Evolutionary conservation across 2,113 vertebrate species (phyloP), one percentile per base, ranked within the genome.

Genomic region (Probosciger aterrimus): DNA sequence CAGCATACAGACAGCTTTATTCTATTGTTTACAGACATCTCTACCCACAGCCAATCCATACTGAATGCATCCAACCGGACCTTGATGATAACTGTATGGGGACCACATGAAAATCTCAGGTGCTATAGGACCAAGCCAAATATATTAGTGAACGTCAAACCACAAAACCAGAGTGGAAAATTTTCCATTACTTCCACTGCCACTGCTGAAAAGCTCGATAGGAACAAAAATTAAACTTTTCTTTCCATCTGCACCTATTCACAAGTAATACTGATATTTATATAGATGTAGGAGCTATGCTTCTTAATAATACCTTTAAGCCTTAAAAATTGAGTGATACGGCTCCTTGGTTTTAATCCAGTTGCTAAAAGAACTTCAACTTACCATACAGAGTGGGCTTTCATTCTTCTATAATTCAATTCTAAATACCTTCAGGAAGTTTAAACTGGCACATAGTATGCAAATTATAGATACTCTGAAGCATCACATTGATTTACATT

Each of bases 371-470:
- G 23, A 75, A 83, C 28, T 18, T 74, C 44, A 46, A 50, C 31
- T 71, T 95, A 31, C 24, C 64, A 43, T 43, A 77, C 20, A 67
- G 65, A 88, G 95, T 53, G 39, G 62, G 44, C 44, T 85, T 75
- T 77, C 17, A 18, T 90, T 75, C 60, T 78, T 83, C 81, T 83
- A 50, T 87, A 95, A 93, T 95, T 96, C 73, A 95, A 75, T 47
- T 86, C 95, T 93, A 92, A 96, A 96, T 93, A 92, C 47, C 31
- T 94, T 39, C 37, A 96, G 86, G 73, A 97, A 86, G 63, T 67
- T 90, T 86, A 74, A 88, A 90, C 55, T 90, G 55, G 69, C 28
- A 91, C 6, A 86, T 68, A 87, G 87, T 78, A 96, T 81, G 81
- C 57, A 95, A 94, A 97, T 96, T 76, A 65, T 37, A 71, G 35